A percentile compares a stretch with the other conserved stretches of the same genome.
phyloP scores from a whole-genome alignment of 2,797 vertebrate genomes.

The Falco novaeseelandiae region DNA sequence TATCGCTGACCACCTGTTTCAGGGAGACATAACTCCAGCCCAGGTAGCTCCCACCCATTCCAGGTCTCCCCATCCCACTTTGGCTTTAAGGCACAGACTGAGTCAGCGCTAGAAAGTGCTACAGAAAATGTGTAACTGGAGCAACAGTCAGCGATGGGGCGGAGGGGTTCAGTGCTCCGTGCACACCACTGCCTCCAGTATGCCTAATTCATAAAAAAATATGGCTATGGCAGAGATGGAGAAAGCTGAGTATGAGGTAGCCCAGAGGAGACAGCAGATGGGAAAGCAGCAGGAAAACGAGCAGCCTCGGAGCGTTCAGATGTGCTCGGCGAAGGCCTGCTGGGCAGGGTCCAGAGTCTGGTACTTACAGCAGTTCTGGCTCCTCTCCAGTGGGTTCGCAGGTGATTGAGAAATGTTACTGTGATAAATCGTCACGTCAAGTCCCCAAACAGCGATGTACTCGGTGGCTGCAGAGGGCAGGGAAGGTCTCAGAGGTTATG shows the following conservation, averaged over 20 bases:
- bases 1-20: not conserved
- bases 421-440: not conserved
- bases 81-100: not conserved
- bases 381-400: not conserved
- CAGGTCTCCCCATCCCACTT: not conserved
- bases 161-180: accelerated
- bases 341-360: not conserved
- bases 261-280: not conserved
- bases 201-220: not conserved
- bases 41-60: not conserved
- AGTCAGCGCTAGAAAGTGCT: not conserved
- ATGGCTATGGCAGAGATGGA: not conserved
- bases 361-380: not conserved
- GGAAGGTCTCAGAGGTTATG: not conserved
- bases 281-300: not conserved
- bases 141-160: accelerated
- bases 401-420: not conserved
- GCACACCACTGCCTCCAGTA: accelerated
- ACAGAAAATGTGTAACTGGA: not conserved
- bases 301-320: not conserved
- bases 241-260: not conserved
- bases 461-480: not conserved
- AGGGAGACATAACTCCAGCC: not conserved
- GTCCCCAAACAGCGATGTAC: not conserved
- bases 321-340: not conserved